Evolutionary conservation across 2,113 vertebrate genomes (phyloP).

Genomic region (Micronisus gabar): DNA sequence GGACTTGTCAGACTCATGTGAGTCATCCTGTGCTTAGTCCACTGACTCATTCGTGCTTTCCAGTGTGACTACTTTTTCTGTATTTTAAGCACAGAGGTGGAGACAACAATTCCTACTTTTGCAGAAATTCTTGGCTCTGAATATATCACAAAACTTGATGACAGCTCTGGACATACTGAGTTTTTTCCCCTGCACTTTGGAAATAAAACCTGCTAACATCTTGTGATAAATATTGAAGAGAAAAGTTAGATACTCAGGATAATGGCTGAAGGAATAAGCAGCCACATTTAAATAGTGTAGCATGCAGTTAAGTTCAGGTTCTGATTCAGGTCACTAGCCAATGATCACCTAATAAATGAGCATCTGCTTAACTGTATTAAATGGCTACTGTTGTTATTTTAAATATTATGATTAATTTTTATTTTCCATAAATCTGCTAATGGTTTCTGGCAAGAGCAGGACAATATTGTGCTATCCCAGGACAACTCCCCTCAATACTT

Average conservation of each 20-base stretch:
- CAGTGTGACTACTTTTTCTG: background rate
- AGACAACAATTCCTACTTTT: background rate
- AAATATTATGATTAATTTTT: background rate
- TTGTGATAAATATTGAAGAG: background rate
- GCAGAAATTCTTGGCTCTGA: background rate
- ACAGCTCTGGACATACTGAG: background rate
- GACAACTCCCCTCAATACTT: background rate
- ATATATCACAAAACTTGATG: background rate
- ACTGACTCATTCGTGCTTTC: background rate
- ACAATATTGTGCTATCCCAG: background rate
- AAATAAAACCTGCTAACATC: background rate
- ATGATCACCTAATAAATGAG: background rate
- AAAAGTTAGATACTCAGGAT: background rate
- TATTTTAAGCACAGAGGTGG: background rate
- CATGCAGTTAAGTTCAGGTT: background rate
- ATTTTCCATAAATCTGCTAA: background rate
- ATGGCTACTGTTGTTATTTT: background rate
- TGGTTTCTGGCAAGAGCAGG: background rate
- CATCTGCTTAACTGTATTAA: background rate
- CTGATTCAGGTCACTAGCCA: background rate
- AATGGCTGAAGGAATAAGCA: background rate
- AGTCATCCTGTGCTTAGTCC: background rate
- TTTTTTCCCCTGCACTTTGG: background rate
- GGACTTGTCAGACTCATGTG: background rate
- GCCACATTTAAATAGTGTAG: background rate